These are phyloP conservation scores for Hemiscyllium ocellatum DNA, from an alignment of 2,113 vertebrate genomes.

Conservation along the genomic window DNA sequence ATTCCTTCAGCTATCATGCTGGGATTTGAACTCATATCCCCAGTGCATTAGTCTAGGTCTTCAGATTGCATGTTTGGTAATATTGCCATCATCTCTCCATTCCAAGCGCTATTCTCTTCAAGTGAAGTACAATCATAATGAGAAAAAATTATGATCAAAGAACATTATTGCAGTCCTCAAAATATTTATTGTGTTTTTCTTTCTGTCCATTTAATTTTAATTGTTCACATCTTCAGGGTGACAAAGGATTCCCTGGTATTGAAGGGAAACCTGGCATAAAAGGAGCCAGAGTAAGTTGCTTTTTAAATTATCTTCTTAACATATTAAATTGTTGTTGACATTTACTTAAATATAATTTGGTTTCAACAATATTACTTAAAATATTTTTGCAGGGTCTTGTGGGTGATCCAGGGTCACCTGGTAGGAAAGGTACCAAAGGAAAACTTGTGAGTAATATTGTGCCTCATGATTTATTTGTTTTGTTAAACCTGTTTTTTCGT, in stretches of 20 bases:
- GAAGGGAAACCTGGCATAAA: constrained; percentile 48
- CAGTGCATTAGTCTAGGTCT: no score
- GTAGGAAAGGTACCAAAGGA: constrained; percentile 59
- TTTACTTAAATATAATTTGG: not conserved
- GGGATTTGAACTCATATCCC: no score
- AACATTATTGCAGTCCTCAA: not conserved
- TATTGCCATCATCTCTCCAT: not conserved
- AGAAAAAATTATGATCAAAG: not conserved
- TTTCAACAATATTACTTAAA: not conserved
- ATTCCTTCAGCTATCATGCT: no score
- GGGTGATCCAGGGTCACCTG: constrained; percentile 64
- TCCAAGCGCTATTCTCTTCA: not conserved
- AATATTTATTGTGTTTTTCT: not conserved
- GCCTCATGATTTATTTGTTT: not conserved
- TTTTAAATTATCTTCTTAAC: not conserved
- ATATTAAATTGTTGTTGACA: not conserved
- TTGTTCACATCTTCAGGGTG: constrained; percentile 49
- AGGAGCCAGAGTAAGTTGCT: constrained; percentile 55
- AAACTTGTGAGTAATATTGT: constrained; percentile 51
- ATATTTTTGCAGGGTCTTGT: constrained; percentile 56
- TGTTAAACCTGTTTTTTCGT: not conserved
- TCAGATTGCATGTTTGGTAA: no score
- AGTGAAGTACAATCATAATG: not conserved
- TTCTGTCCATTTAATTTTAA: not conserved
- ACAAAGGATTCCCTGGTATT: constrained; percentile 49